Conservation (phyloP, 1,140 invertebrate genomes). For the Hermetia illucens region DNA sequence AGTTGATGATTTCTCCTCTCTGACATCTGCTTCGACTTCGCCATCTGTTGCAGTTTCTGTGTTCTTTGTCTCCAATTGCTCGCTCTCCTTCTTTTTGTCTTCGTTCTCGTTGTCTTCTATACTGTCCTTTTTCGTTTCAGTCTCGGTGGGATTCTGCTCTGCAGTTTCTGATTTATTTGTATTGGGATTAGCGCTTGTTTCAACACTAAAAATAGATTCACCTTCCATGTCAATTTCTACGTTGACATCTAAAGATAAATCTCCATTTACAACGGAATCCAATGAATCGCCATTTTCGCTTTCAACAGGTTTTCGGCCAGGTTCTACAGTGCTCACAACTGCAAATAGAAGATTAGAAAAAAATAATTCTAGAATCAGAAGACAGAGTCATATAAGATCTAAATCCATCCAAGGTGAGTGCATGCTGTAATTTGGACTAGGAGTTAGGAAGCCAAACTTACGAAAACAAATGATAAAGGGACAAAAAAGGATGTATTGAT, state of each 20-base stretch:
- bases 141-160: too few species aligned
- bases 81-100: conserved; percentile 1
- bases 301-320: conserved; percentile 45
- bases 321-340: conserved; percentile 90
- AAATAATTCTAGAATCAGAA: too few species aligned
- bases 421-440: too few species aligned
- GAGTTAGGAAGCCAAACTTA: too few species aligned
- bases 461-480: too few species aligned
- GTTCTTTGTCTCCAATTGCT: conserved; percentile 5
- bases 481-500: too few species aligned
- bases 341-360: conserved; percentile 1
- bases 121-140: conserved; percentile 1
- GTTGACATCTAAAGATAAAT: conserved; percentile 45
- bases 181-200: conserved; percentile 10
- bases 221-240: conserved; percentile 55
- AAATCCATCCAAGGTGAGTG: too few species aligned
- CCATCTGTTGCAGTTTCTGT: background rate
- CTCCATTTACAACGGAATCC: conserved; percentile 41
- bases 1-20: conserved; percentile 2
- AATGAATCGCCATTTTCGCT: conserved; percentile 51
- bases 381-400: too few species aligned
- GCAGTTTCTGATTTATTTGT: conserved; percentile 1
- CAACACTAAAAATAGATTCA: conserved; percentile 38
- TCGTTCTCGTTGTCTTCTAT: conserved; percentile 1
- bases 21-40: conserved; percentile 2